Evolutionary conservation across 2,888 invertebrate genomes (phyloP).

Genomic region (Smittia sp.): DNA sequence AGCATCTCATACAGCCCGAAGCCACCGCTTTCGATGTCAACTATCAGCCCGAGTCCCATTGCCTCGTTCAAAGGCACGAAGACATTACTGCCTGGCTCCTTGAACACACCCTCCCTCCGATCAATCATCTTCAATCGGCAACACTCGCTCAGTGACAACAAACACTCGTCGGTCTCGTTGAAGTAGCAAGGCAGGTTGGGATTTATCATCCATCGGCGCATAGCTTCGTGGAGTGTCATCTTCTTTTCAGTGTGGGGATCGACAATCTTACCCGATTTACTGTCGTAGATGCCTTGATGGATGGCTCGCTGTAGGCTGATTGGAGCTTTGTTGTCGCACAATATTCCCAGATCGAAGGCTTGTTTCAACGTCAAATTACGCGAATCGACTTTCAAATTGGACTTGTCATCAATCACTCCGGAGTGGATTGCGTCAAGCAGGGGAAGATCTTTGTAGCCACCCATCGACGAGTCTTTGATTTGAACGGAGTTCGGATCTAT

Average conservation of each 20-base stretch:
- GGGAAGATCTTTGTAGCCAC: slow-evolving; percentile 73
- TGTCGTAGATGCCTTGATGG: slow-evolving; percentile 82
- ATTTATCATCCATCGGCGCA: slow-evolving; percentile 75
- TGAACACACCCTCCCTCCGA: slow-evolving; percentile 73
- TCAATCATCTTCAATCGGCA: slow-evolving; percentile 79
- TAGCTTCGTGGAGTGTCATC: slow-evolving; percentile 80
- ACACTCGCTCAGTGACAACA: slow-evolving; percentile 73
- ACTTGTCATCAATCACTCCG: slow-evolving; percentile 66
- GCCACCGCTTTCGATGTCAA: slow-evolving; percentile 81
- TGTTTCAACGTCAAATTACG: slow-evolving; percentile 69
- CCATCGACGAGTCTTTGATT: slow-evolving; percentile 73
- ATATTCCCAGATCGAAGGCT: slow-evolving; percentile 74
- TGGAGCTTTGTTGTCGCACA: slow-evolving; percentile 77
- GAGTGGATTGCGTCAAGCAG: slow-evolving; percentile 74
- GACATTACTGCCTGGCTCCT: slow-evolving; percentile 66
- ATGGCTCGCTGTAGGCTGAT: slow-evolving; percentile 80
- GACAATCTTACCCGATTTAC: slow-evolving; percentile 73
- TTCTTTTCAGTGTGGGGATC: slow-evolving; percentile 76
- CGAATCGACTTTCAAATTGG: slow-evolving; percentile 44
- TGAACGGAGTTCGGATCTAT: slow-evolving; percentile 82
- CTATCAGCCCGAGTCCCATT: slow-evolving; percentile 71
- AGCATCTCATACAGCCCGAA: slow-evolving; percentile 78
- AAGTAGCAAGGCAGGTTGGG: slow-evolving; percentile 78
- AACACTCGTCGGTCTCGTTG: slow-evolving; percentile 69
- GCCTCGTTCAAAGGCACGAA: slow-evolving; percentile 70